A percentile compares a stretch with the other conserved stretches of the same genome.
Conservation (phyloP, 2,113 vertebrate genomes). For the Dissostichus mawsoni region DNA sequence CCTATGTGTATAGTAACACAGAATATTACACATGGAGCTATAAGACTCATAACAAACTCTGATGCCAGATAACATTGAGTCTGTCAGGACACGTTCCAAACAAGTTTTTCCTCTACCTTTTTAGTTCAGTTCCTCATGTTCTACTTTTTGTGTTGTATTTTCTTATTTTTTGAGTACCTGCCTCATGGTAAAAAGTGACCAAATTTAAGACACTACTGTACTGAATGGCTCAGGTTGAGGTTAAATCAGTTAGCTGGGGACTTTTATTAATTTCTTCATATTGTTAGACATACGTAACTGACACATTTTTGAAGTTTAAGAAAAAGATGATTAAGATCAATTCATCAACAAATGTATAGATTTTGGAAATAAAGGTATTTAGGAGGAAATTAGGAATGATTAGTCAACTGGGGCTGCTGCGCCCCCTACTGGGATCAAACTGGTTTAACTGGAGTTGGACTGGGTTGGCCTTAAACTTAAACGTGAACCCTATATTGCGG, state of each 20-base stretch:
- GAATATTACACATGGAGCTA: conserved; percentile 9
- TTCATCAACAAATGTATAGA: not conserved
- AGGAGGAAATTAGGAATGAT: conserved; percentile 31
- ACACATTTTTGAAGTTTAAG: conserved; percentile 1
- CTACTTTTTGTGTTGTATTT: conserved; percentile 18
- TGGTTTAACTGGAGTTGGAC: conserved; percentile 74
- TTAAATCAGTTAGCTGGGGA: conserved; percentile 8
- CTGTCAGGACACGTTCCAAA: conserved; percentile 13
- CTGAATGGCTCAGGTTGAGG: conserved; percentile 39
- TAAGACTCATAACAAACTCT: conserved; percentile 17
- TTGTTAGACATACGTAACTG: not conserved
- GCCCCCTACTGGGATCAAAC: conserved; percentile 80
- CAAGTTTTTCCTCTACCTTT: conserved; percentile 43
- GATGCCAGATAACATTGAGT: conserved; percentile 44
- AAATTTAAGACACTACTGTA: conserved; percentile 57
- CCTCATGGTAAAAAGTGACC: conserved; percentile 55
- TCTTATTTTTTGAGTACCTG: conserved; percentile 7
- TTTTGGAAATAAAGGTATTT: conserved; percentile 28
- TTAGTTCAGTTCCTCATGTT: conserved; percentile 18
- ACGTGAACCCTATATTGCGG: conserved; percentile 24
- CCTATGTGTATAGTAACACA: conserved; percentile 32
- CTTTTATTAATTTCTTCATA: not conserved
- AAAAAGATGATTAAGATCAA: conserved; percentile 1
- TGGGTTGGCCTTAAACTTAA: conserved; percentile 47
- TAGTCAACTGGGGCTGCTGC: conserved; percentile 60